Evolutionary conservation across 2,888 invertebrate genomes (phyloP).

Genomic region (Lasiommata megera): DNA sequence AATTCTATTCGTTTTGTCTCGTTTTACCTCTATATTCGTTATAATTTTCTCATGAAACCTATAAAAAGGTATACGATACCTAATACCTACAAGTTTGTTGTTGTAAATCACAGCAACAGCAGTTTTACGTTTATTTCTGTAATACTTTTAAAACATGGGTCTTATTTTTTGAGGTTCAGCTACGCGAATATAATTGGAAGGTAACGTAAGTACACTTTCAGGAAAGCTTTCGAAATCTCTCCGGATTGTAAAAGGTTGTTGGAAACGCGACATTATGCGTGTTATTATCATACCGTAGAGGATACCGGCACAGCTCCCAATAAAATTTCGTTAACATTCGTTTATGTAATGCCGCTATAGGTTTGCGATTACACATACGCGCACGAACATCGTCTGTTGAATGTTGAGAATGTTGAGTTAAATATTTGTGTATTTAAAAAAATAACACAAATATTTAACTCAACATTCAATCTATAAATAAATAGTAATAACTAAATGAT

Average conservation of each 20-base stretch:
- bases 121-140: not conserved
- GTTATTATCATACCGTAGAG: too few relatives aligned
- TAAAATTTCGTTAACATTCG: too few relatives aligned
- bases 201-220: not conserved
- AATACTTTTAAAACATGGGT: not conserved
- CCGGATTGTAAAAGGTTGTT: conserved; percentile 2
- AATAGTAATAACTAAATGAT: too few relatives aligned
- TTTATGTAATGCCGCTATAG: too few relatives aligned
- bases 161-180: not conserved
- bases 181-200: not conserved
- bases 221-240: not conserved
- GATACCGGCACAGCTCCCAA: too few relatives aligned
- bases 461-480: too few relatives aligned
- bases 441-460: too few relatives aligned
- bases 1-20: too few relatives aligned
- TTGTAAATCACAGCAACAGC: not conserved
- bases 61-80: not conserved
- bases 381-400: too few relatives aligned
- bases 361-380: too few relatives aligned
- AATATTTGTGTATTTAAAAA: too few relatives aligned
- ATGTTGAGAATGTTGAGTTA: too few relatives aligned
- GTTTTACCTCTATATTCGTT: not conserved
- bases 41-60: not conserved
- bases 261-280: not conserved
- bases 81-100: not conserved